Evolutionary conservation across 2,888 invertebrate genomes (phyloP), one percentile per base, ranked within the genome.

Genomic region (Nebria brevicollis): DNA sequence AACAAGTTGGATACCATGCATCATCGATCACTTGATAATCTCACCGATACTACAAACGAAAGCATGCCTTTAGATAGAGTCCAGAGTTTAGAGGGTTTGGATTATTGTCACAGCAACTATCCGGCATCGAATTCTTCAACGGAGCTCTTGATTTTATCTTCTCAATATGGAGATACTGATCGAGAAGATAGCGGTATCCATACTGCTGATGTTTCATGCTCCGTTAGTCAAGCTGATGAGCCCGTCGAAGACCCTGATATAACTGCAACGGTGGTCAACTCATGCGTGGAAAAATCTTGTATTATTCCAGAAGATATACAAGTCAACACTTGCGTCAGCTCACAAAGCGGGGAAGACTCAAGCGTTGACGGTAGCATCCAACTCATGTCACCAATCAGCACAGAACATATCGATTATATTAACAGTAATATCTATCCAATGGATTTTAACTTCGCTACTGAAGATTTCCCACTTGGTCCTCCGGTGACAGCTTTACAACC

Each of bases 121-220:
- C 89, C 91, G 6, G 89, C 90, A 3, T 90, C 91, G 6, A 92
- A 92, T 77, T 89, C 89, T 65, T 91, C 91, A 4, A 89, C 91
- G n/a, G 93, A 94, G 85, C 90, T 93, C 86, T 90, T 93, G 84
- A 92, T 66, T 34, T 66, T 87, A 78, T 88, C 89, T 72, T 90
- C 90, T 10, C 84, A 86, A 78, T 87, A 90, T 82, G 92, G 91
- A 83, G 92, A 93, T 84, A 93, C 92, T 70, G 94, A 94, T 87
- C 92, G 93, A 66, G 95, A 96, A 88, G 95, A 96, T 86, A 94
- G 94, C 83, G 95, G 94, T 2, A 94, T 95, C 83, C 95, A 95
- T 85, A 94, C 95, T 5, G 95, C 95, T 2, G 94, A 95, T 86
- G 95, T 94, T 79, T 95, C 94, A 25, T 94, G 94, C 85, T 94